Conservation (phyloP, 2,113 vertebrate species). For the Sciurus niger region DNA sequence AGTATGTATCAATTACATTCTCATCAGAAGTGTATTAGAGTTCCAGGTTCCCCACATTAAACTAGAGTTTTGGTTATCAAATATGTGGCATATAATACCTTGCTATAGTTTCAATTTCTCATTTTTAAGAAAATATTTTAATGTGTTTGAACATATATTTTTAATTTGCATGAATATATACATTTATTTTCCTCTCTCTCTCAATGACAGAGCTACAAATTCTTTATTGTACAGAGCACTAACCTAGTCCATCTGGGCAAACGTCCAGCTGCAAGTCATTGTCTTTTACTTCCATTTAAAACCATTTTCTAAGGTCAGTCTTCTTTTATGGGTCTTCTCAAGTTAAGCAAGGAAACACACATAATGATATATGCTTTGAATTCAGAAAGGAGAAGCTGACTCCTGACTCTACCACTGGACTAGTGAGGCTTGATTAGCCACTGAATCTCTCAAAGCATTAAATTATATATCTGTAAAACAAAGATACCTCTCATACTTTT, state of each 20-base stretch:
- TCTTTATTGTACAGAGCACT: slow-evolving; percentile 7
- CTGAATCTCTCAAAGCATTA: not conserved
- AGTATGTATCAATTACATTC: not conserved
- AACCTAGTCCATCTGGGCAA: slow-evolving; percentile 12
- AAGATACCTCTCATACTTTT: not conserved
- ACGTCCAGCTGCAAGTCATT: not conserved
- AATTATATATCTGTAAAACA: slow-evolving; percentile 11
- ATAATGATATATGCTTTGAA: slow-evolving; percentile 19
- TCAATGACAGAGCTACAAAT: slow-evolving; percentile 27
- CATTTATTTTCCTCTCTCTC: slow-evolving; percentile 46
- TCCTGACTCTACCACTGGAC: not conserved
- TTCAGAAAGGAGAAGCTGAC: slow-evolving; percentile 31
- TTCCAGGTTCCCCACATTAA: not conserved
- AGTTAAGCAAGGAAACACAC: not conserved
- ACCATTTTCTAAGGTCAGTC: slow-evolving; percentile 35
- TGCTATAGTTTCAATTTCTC: not conserved
- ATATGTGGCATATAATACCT: not conserved
- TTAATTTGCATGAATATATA: not conserved
- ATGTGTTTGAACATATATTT: slow-evolving; percentile 48
- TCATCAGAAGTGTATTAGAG: accelerated
- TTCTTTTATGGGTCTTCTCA: slow-evolving; percentile 16
- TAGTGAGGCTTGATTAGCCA: slow-evolving; percentile 13
- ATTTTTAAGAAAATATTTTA: not conserved
- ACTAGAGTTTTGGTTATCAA: not conserved
- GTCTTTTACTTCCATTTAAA: slow-evolving; percentile 59